Evolutionary conservation across 92 coral and sea anemone species (phyloP).

Genomic region (Parazoanthus darwini): DNA sequence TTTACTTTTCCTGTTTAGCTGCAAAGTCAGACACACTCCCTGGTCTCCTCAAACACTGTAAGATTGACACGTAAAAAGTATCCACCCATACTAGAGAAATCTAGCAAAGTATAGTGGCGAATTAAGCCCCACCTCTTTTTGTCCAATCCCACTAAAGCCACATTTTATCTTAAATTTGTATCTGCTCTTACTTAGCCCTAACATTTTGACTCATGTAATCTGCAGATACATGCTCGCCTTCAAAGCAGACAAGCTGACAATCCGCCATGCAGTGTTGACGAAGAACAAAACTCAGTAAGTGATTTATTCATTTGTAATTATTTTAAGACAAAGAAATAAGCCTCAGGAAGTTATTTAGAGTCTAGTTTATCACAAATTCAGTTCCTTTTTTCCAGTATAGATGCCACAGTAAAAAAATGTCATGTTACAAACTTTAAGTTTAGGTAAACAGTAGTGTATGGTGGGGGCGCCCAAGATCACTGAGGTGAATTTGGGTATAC

Average conservation of each 20-base stretch:
- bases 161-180: not conserved
- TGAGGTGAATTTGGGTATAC: not conserved
- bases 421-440: no score
- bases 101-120: not conserved
- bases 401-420: no score
- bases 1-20: not conserved
- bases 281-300: slow-evolving; percentile 19
- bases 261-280: slow-evolving; percentile 37
- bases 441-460: no score
- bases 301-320: not conserved
- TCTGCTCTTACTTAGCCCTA: not conserved
- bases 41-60: not conserved
- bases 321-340: not conserved
- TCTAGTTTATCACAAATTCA: not conserved
- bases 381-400: not conserved
- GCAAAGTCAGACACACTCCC: not conserved
- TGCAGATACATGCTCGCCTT: slow-evolving; percentile 53
- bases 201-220: not conserved
- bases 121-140: slow-evolving; percentile 12
- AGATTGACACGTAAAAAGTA: not conserved
- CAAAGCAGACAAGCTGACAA: slow-evolving; percentile 42
- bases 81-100: not conserved
- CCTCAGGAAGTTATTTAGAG: not conserved
- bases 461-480: not conserved
- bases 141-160: not conserved